Evolutionary conservation across 1,140 invertebrate genomes (phyloP).

Genomic region (Varroa destructor): DNA sequence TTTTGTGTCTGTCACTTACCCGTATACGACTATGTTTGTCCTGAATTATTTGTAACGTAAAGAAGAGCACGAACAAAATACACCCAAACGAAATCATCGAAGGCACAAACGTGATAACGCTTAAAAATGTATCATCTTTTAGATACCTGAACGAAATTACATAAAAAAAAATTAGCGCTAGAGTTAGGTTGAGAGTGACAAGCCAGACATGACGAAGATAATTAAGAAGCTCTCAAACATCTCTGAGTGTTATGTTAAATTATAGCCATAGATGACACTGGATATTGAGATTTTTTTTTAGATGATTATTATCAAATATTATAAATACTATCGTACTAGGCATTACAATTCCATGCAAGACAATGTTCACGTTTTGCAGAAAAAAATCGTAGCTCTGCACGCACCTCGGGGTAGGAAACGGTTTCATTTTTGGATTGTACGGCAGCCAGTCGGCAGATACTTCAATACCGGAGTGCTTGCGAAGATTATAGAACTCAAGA

Average conservation of each 20-base stretch:
- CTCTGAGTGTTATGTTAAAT: too few relatives aligned
- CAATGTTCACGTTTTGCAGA: too few relatives aligned
- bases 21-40: conserved; percentile 16
- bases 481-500: neutral
- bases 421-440: neutral
- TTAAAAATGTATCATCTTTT: neutral
- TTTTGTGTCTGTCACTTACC: neutral
- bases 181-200: neutral
- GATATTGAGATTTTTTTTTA: too few relatives aligned
- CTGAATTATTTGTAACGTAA: neutral
- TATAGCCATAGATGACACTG: too few relatives aligned
- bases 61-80: conserved; percentile 13
- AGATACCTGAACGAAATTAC: neutral
- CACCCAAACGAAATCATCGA: conserved; percentile 8
- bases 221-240: too few relatives aligned
- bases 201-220: neutral
- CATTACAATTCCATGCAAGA: too few relatives aligned
- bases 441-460: neutral
- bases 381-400: neutral
- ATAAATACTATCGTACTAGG: too few relatives aligned
- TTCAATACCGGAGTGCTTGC: neutral
- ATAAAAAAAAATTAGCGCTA: too few relatives aligned
- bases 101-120: neutral
- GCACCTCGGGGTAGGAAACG: neutral
- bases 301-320: too few relatives aligned